Base-by-base conservation (phyloP, 2,888 invertebrate genomes). In the Eupithecia pulchellata region DNA sequence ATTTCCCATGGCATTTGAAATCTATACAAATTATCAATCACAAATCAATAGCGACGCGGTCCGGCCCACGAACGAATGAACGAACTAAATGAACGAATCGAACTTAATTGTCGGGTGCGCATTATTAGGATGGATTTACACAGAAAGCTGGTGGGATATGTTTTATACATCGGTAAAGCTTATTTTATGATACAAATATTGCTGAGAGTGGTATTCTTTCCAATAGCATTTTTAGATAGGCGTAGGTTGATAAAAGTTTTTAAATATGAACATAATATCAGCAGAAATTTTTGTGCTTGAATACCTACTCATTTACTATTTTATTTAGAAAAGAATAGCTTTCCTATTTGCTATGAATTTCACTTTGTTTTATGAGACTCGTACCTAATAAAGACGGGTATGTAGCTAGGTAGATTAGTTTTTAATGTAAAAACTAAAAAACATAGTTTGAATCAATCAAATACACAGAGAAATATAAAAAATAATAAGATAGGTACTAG, bases 41-140 rank as follows among this genome's bases (percentile, higher is more conserved):
- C 92, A 92, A 91, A 91, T 91, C 91, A 91, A 88, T 80, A 87
- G 78, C 87, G 91, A 91, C 89, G 79, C 74, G 86, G 89, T 77
- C 76, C 91, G 78, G 89, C 90, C 91, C 92, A 86, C 74, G 73
- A 75, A 68, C 72, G 72, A 76, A 74, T 69, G 77, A 75, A 73
- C 64, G 73, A 66, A 74, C 66, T 61, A 73, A 76, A 75, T 71
- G 87, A 86, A 84, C 82, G 86, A 86, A 86, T 86, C 86, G 84
- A 81, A 85, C 83, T 88, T 91, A 91, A 91, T 92, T 91, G 89
- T 87, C 81, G 87, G 86, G 78, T 70, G 65, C 68, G 75, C 76
- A 75, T 78, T 76, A 75, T 75, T 69, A 77, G 36, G 29, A 25
- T 27, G 8, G 17, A 57, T 68, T 72, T 52, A 47, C 47, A 30